Percentiles rank a stretch among this genome's conserved stretches.
These are phyloP conservation scores for Pseudochromis fuscus DNA, from an alignment of 2,797 vertebrate genomes.

Conservation along the genomic window DNA sequence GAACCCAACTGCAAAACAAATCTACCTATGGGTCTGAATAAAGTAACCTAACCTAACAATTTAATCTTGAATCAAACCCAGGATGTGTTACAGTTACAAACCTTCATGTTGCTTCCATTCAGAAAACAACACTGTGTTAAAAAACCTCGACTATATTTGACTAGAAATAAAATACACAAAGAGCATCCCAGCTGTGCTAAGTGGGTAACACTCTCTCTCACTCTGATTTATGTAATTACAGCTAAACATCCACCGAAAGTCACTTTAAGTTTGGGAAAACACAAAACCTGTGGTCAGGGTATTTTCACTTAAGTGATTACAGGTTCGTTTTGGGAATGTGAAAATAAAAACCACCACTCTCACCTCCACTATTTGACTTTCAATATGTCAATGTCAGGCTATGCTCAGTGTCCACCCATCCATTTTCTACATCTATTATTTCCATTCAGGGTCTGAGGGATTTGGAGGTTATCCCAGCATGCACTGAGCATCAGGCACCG, in stretches of 20 bases:
- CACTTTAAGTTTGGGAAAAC: neutral
- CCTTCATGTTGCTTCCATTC: no score
- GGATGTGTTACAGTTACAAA: no score
- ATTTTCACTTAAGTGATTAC: neutral
- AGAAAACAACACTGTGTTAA: no score
- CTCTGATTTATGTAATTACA: no score
- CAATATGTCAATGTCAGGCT: neutral
- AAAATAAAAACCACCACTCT: neutral
- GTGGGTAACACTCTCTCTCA: neutral
- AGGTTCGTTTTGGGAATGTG: neutral
- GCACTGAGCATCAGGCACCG: neutral
- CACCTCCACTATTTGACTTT: neutral
- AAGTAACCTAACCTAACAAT: no score
- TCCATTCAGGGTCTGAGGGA: neutral
- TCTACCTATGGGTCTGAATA: no score
- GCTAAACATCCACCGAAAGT: no score
- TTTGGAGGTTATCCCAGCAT: constrained; percentile 25
- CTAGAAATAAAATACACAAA: neutral
- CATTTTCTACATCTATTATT: constrained; percentile 8
- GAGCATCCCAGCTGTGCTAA: neutral
- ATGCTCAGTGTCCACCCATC: neutral
- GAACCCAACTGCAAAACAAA: no score
- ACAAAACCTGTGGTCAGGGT: neutral
- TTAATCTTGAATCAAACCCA: no score
- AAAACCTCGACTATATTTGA: neutral